These are phyloP conservation scores for Cyanistes caeruleus DNA, from an alignment of 2,113 vertebrate genomes.

Conservation along the genomic window DNA sequence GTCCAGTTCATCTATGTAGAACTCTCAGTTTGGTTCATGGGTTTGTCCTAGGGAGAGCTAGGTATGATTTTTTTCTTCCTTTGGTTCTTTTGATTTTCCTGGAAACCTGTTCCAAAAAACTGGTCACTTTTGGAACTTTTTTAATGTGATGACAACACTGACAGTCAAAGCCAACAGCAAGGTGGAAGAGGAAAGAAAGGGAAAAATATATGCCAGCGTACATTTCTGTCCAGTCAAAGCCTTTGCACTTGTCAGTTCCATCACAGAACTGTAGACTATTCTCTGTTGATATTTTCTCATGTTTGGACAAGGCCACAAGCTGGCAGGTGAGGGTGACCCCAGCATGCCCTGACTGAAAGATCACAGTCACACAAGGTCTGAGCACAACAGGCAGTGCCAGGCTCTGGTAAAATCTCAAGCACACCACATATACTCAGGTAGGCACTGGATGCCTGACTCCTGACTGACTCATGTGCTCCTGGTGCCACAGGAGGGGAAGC, in stretches of 20 bases:
- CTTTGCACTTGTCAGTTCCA: background rate
- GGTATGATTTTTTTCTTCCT: background rate
- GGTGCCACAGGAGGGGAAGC: rapidly evolving
- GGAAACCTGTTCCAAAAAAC: background rate
- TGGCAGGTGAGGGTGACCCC: background rate
- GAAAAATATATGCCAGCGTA: background rate
- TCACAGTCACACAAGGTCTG: background rate
- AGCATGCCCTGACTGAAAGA: rapidly evolving
- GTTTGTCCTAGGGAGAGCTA: background rate
- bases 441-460: background rate
- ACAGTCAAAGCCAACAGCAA: background rate
- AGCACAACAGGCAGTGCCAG: background rate
- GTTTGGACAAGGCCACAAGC: background rate
- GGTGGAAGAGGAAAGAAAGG: background rate
- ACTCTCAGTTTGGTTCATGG: background rate
- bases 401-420: background rate
- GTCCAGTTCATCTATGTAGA: background rate
- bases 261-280: background rate
- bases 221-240: background rate
- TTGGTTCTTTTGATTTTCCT: background rate
- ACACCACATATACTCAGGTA: background rate
- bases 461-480: background rate
- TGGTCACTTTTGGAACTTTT: background rate
- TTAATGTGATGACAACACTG: background rate
- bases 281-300: background rate